A percentile compares a stretch with the other conserved stretches of the same genome.
phyloP scores from a whole-genome alignment of 2,113 vertebrate species.

The Cryptotis parvus region DNA sequence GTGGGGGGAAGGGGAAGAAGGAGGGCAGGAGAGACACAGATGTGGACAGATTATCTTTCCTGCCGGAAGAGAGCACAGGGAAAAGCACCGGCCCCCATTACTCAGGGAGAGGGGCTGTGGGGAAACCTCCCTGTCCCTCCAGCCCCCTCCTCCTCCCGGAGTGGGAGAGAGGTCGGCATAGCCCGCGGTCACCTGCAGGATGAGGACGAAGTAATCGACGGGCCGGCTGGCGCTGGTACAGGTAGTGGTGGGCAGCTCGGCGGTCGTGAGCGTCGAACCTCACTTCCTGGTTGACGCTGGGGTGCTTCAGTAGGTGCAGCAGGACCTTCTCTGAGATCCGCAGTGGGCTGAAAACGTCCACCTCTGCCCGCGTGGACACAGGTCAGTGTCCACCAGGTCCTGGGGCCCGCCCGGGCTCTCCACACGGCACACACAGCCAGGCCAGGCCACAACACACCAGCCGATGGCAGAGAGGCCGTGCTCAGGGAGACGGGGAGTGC shows the following conservation, averaged over 20 bases:
- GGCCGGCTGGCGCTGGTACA: constrained; percentile 94
- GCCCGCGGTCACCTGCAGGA: constrained; percentile 90
- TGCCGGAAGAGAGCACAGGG: not conserved
- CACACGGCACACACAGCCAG: too few species aligned
- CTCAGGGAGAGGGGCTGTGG: not conserved
- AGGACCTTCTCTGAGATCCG: constrained; percentile 93
- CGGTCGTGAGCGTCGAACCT: constrained; percentile 91
- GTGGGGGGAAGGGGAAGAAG: not conserved
- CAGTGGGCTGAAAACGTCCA: constrained; percentile 92
- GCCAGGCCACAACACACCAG: too few species aligned
- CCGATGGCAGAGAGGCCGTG: too few species aligned
- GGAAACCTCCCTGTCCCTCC: not conserved
- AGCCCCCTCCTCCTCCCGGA: not conserved
- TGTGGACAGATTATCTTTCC: not conserved
- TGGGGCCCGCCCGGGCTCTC: too few species aligned
- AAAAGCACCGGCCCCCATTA: not conserved
- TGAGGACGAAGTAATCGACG: constrained; percentile 94
- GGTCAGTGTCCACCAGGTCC: constrained; percentile 24
- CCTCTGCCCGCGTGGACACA: constrained; percentile 85
- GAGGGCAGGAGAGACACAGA: not conserved
- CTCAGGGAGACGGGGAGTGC: not conserved
- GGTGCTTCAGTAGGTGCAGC: constrained; percentile 93
- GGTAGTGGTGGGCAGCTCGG: constrained; percentile 91
- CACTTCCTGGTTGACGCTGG: constrained; percentile 95
- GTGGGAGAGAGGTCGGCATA: not conserved